Evolutionary conservation across 2,888 invertebrate genomes (phyloP), one percentile per base, ranked within the genome.

Genomic region (Hirtodrosophila trivittata): DNA sequence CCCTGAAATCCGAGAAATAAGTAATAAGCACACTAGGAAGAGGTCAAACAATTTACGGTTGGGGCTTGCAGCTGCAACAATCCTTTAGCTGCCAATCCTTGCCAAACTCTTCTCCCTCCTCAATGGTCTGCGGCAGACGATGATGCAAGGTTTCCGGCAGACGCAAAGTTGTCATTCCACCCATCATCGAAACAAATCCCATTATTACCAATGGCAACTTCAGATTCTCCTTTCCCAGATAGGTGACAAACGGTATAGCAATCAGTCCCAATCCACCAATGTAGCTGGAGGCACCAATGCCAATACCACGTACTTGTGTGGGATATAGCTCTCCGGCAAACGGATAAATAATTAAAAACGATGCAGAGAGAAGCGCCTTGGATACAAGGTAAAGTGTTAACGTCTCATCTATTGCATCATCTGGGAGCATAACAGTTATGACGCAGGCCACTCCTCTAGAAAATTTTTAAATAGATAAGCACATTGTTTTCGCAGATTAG

Each of bases 311-410:
- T 39, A 97, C 92, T 89, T 96, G 96, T 1, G 97, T 97, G 1
- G 97, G 97, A 91, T 97, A 97, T 14, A 97, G 90, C 91, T 97
- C 97, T 7, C 96, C 96, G 75, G 97, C 97, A 90, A 97, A 97
- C 0, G 97, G 97, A 90, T 97, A 97, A 81, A 97, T 96, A 66
- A 97, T 96, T 55, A 97, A 92, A 91, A 97, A 97, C 4, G 97
- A 96, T 4, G 97, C 97, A 1, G 97, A 97, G 87, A 97, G 95
- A 71, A 97, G 94, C 70, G 96, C 96, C 91, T 97, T 97, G 9
- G 97, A 95, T 83, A 96, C 92, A 32, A 96, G 91, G 89, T 95
- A 97, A 12, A 97, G 91, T 56, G 95, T 92, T 37, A 97, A 91
- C 32, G 96, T 96, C 86, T 94, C 93, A 56, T 92, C 93, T 52